Evolutionary conservation across 2,888 invertebrate genomes (phyloP), one percentile per base, ranked within the genome.

Genomic region (Limnephilus marmoratus): DNA sequence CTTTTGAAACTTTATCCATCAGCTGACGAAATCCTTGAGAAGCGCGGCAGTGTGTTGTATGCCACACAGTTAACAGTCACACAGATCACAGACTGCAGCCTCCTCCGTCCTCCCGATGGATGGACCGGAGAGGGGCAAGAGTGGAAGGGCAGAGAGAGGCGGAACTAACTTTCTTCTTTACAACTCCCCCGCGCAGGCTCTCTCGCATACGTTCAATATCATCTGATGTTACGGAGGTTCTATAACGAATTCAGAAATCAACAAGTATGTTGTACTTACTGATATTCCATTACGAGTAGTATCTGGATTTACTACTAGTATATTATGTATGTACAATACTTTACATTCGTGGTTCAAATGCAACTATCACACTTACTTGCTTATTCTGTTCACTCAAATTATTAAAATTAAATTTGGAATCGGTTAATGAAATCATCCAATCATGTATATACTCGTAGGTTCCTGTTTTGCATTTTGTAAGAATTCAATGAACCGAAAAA

Each of bases 151-250:
- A 41, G 83, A 41, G 83, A n/a, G 83, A 83, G 18, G 37, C 83
- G 83, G 34, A 83, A 83, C 37, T 83, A 29, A 83, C 83, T 83
- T 83, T 83, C 83, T 83, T 83, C 83, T 37, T 83, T 34, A 37
- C 83, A 24, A 37, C 5, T 37, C 37, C 83, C 83, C 37, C 83
- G 37, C 83, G 83, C 37, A 37, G 37, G 5, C 83, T 83, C 83
- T 83, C 83, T 24, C 31, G 82, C 34, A 34, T 34, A 83, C 24
- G 83, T 37, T 68, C 9, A 68, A 68, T 68, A 24, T 68, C 68
- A 24, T 24, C 68, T n/a, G 24, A 68, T 68, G 24, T 68, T 68
- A 68, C 68, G 37, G 37, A 18, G 34, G 37, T 83, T 83, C 37
- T 83, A 37, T 83, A 34, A 83, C 34, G 18, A 83, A 9, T 83